Evolutionary conservation across 2,113 vertebrate genomes (phyloP).

Genomic region (Delphinus delphis): DNA sequence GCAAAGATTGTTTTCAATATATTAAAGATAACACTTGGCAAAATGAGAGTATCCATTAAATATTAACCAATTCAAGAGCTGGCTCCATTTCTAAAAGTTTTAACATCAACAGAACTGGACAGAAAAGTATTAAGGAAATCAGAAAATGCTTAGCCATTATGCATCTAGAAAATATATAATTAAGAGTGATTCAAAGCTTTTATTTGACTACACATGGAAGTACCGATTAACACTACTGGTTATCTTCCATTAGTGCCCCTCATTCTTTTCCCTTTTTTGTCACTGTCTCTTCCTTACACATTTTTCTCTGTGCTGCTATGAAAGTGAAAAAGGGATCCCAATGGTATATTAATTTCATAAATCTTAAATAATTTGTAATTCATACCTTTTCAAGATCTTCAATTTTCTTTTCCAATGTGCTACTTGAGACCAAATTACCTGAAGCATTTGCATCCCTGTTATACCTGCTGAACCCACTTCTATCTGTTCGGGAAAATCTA

Average conservation of each 20-base stretch:
- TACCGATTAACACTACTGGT: not conserved
- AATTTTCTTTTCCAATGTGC: slow-evolving; percentile 91
- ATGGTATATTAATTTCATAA: not conserved
- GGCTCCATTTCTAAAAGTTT: slow-evolving; percentile 10
- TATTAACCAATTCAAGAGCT: not conserved
- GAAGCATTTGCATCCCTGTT: slow-evolving; percentile 86
- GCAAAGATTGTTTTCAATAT: not conserved
- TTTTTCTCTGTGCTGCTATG: not conserved
- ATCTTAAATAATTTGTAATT: slow-evolving; percentile 46
- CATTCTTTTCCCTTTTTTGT: not conserved
- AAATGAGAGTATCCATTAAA: not conserved
- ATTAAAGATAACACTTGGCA: not conserved
- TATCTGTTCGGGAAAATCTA: slow-evolving; percentile 85
- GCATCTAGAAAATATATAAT: not conserved
- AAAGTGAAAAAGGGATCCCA: not conserved
- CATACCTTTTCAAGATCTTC: slow-evolving; percentile 96
- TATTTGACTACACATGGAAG: not conserved
- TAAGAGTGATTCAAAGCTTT: not conserved
- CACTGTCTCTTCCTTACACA: not conserved
- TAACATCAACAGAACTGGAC: not conserved
- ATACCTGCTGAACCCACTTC: slow-evolving; percentile 84
- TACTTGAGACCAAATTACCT: slow-evolving; percentile 79
- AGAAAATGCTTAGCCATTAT: not conserved
- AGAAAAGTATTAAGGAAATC: not conserved
- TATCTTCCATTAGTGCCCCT: not conserved